phyloP scores from a whole-genome alignment of 2,888 invertebrate genomes.

The Muscina levida region DNA sequence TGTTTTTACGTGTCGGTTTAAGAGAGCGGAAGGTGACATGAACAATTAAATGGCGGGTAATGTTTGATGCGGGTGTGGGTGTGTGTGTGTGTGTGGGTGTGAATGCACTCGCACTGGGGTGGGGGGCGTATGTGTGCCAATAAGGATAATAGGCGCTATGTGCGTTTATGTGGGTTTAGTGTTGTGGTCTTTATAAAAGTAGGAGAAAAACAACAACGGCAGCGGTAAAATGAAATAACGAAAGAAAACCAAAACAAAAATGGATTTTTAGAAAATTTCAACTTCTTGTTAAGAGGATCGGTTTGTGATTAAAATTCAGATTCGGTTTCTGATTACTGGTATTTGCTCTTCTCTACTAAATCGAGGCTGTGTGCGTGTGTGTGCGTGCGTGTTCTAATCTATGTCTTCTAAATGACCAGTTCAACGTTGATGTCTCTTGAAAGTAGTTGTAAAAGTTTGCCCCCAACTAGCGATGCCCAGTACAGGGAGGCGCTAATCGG shows the following conservation, averaged over 20 bases:
- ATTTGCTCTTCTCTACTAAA: background rate
- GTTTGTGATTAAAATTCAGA: background rate
- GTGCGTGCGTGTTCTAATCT: conserved; percentile 37
- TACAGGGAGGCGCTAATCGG: conserved; percentile 3
- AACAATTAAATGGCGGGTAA: background rate
- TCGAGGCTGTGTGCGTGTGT: conserved; percentile 19
- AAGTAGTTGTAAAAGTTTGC: conserved; percentile 64
- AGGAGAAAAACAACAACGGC: too few species aligned
- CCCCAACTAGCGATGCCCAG: conserved; percentile 16
- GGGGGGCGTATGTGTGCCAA: background rate
- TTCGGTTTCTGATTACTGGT: background rate
- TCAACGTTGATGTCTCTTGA: conserved; percentile 24
- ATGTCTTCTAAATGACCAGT: conserved; percentile 41
- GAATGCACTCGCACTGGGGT: background rate
- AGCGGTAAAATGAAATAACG: too few species aligned
- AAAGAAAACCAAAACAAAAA: too few species aligned
- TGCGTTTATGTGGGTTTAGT: background rate
- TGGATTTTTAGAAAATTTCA: too few species aligned
- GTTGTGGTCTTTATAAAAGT: too few species aligned
- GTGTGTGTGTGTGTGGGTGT: background rate
- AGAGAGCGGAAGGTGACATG: background rate
- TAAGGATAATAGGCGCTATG: background rate
- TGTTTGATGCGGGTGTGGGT: background rate
- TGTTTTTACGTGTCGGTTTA: background rate
- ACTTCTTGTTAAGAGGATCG: background rate